Conservation (phyloP, 2,113 vertebrate species). For the Eidolon helvum region DNA sequence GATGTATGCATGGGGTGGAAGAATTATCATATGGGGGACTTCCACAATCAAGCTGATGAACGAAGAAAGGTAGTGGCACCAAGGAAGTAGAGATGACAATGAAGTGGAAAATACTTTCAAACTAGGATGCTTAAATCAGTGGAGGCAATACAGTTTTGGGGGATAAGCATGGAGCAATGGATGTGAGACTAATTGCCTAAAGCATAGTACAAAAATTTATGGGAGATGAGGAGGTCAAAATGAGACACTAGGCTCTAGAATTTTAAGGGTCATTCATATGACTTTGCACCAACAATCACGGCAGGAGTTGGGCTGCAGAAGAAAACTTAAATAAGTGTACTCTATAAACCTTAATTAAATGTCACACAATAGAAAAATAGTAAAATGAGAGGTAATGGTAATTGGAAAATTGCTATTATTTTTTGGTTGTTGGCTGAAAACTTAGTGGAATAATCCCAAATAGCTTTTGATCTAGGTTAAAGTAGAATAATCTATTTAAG, state of each 20-base stretch:
- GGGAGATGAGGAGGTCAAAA: neutral
- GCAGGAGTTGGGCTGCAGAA: neutral
- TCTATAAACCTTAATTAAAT: neutral
- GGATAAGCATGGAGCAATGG: neutral
- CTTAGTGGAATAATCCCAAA: neutral
- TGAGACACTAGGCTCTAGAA: neutral
- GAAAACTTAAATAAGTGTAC: neutral
- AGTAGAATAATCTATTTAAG: constrained; percentile 22
- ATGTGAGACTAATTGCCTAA: neutral
- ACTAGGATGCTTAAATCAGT: neutral
- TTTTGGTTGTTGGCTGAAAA: neutral
- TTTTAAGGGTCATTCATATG: neutral
- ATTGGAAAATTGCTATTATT: neutral
- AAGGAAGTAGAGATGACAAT: neutral
- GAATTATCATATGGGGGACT: too few relatives aligned
- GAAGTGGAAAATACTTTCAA: neutral
- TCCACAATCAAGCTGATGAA: neutral
- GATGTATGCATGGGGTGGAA: neutral
- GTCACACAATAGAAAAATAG: neutral
- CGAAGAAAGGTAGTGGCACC: neutral
- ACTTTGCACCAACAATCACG: neutral
- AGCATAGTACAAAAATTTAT: neutral
- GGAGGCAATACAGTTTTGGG: neutral
- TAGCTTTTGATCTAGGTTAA: neutral
- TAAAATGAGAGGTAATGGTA: neutral